These are phyloP conservation scores for Puffinus mauretanicus DNA, from an alignment of 2,113 vertebrate genomes.

Conservation along the genomic window DNA sequence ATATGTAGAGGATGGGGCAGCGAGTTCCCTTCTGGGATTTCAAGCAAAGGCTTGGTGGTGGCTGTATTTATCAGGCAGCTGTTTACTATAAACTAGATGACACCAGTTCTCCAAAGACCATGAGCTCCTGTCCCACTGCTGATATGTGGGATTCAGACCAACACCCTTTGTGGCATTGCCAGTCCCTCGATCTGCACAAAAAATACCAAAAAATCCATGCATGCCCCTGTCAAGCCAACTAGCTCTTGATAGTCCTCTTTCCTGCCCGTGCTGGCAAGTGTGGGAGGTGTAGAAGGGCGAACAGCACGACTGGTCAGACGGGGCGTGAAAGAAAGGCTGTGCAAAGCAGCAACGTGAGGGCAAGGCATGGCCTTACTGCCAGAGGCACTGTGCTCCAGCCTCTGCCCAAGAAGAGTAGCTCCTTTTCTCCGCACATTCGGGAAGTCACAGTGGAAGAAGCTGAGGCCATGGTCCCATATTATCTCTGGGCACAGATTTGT, in stretches of 20 bases:
- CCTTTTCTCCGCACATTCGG: background rate
- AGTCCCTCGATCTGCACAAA: background rate
- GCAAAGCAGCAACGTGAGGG: fast-evolving
- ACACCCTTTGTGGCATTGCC: background rate
- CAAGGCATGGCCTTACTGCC: background rate
- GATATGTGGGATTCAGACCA: background rate
- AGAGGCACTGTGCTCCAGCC: background rate
- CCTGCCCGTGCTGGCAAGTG: background rate
- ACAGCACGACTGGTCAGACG: fast-evolving
- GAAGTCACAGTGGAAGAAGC: background rate
- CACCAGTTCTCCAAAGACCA: background rate
- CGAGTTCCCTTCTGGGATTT: background rate
- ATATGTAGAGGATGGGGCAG: background rate
- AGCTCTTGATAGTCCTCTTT: background rate
- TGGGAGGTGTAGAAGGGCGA: background rate
- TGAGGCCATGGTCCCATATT: background rate
- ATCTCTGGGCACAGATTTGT: background rate
- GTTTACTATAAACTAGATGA: background rate
- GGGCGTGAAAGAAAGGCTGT: background rate
- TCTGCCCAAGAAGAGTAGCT: background rate
- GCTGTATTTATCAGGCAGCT: background rate
- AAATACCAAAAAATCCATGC: background rate
- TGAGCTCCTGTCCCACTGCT: background rate
- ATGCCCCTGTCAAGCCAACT: background rate
- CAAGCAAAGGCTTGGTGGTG: background rate